Percentiles rank a stretch among this genome's conserved stretches.
Evolutionary conservation across 2,888 invertebrate genomes (phyloP).

Genomic region (Parnassius glacialis): DNA sequence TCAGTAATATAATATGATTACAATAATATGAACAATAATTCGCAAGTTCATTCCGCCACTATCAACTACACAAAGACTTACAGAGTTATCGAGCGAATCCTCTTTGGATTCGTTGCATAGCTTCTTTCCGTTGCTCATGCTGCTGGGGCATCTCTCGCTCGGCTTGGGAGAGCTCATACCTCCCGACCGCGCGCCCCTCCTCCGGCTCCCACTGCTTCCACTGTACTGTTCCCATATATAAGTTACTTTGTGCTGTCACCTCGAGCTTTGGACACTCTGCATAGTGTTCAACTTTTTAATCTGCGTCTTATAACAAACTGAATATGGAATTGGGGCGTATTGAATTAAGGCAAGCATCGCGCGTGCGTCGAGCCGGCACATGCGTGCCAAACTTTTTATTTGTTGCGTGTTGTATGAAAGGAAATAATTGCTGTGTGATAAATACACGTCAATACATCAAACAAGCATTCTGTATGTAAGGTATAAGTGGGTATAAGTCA

Average conservation of each 20-base stretch:
- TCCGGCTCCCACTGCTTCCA: slow-evolving; percentile 1
- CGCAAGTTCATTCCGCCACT: not conserved
- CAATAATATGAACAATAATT: not conserved
- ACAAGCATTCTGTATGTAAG: not conserved
- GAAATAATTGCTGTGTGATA: not conserved
- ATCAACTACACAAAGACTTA: slow-evolving; percentile 43
- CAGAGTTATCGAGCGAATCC: slow-evolving; percentile 71
- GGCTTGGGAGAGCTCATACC: slow-evolving; percentile 73
- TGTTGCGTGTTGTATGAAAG: not conserved
- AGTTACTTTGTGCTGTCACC: not conserved
- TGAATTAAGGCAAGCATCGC: not conserved
- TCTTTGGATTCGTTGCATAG: slow-evolving; percentile 63
- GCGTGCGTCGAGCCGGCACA: slow-evolving; percentile 13
- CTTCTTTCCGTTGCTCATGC: slow-evolving; percentile 65
- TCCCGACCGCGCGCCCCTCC: slow-evolving; percentile 25
- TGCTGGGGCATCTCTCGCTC: slow-evolving; percentile 65
- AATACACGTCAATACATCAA: not conserved
- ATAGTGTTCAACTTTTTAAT: slow-evolving; percentile 1
- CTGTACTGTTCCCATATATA: slow-evolving; percentile 6
- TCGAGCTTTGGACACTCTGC: too few species aligned
- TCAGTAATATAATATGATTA: not conserved
- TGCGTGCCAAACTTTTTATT: slow-evolving; percentile 5
- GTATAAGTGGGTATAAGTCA: too few species aligned
- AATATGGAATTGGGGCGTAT: slow-evolving; percentile 5
- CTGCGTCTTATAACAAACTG: slow-evolving; percentile 8